phyloP scores from a whole-genome alignment of 2,113 vertebrate species.

The Neopipo cinnamomea region DNA sequence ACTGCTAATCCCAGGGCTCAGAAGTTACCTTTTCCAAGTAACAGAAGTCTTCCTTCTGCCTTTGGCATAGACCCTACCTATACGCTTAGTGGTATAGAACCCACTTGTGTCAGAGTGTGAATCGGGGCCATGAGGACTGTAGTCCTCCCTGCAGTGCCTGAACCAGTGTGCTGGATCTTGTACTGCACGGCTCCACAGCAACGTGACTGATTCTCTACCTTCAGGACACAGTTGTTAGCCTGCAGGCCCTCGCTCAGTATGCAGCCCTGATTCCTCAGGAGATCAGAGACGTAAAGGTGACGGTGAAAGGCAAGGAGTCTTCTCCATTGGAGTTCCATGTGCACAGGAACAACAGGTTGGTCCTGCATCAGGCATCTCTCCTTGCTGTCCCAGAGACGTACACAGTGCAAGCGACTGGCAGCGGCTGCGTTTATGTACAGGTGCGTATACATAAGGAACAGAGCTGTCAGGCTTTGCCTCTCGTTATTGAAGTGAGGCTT shows the following conservation, averaged over 20 bases:
- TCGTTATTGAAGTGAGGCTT: not conserved
- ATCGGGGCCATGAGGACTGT: not conserved
- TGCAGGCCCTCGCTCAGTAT: constrained; percentile 73
- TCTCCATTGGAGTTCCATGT: constrained; percentile 67
- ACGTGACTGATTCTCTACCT: not conserved
- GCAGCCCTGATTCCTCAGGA: constrained; percentile 63
- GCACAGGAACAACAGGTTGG: constrained; percentile 75
- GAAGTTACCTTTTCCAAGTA: not conserved
- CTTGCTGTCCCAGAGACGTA: constrained; percentile 54
- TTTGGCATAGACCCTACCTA: not conserved
- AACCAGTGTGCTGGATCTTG: not conserved
- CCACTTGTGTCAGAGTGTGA: not conserved
- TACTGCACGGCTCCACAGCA: not conserved
- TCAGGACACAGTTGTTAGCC: constrained; percentile 76
- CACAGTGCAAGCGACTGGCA: constrained; percentile 56
- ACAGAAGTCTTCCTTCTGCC: not conserved
- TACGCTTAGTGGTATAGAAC: not conserved
- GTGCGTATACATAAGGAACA: not conserved
- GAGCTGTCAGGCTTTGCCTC: not conserved
- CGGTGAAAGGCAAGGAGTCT: constrained; percentile 34
- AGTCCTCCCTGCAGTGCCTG: not conserved
- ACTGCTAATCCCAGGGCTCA: not conserved
- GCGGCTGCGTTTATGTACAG: constrained; percentile 67
- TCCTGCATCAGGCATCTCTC: constrained; percentile 76
- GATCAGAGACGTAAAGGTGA: constrained; percentile 58